Base-by-base conservation (phyloP, 2,888 invertebrate species). In the Drosophila recens region DNA sequence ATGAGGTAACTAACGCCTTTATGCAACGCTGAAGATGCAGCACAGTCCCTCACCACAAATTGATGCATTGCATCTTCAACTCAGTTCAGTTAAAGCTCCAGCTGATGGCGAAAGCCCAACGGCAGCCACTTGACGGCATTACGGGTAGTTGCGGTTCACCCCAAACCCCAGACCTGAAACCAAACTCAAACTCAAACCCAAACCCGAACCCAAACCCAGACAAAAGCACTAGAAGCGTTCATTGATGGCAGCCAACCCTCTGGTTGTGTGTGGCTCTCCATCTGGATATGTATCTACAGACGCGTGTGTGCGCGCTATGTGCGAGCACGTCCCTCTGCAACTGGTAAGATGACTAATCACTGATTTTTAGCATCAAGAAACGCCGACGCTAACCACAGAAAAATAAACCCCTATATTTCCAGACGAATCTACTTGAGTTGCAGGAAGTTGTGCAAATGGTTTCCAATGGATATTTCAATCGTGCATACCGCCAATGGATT, bases 1-100 rank as follows among this genome's bases (percentile, higher is more conserved):
- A 57, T 57, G 45, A 43, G 56, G 45, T 46, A 57, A 57, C 56
- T 57, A 57, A 57, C 45, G 56, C 56, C 56, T 46, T 36, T 57
- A 45, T 57, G 30, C 56, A 36, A 23, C 15, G n/a, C 36, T 23
- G 23, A 46, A 45, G 45, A 45, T 45, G 45, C 56, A 56, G 4
- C 20, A 17, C 20, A n/a, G n/a, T n/a, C 45, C 45, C 45, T 34
- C 15, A 15, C 34, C 56, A 45, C 34, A 34, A 45, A 36, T 23
- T 46, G 56, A 57, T 57, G 56, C 56, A 23, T 45, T 45, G 56
- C 56, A 57, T 57, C 56, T 57, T 57, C 34, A 23, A 46, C 36
- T 57, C 36, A 46, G 42, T 42, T 27, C 36, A 46, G 42, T 42
- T 27, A 27, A 30, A 27, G n/a, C 27, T 15, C 30, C n/a, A n/a